phyloP scores from a whole-genome alignment of 1,140 invertebrate species.

The Metaphire vulgaris region DNA sequence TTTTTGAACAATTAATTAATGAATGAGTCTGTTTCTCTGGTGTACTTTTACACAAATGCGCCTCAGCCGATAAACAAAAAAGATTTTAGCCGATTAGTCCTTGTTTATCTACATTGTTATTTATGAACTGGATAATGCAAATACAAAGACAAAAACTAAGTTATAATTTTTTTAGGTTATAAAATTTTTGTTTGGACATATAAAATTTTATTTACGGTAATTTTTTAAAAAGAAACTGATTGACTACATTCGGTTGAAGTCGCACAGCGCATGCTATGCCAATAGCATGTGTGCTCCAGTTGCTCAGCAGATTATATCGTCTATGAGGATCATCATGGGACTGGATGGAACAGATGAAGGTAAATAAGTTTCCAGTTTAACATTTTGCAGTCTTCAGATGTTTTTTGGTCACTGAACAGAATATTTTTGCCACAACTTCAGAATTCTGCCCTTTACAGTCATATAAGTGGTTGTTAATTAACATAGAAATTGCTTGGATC shows the following conservation, averaged over 20 bases:
- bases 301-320: constrained; percentile 79
- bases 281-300: constrained; percentile 82
- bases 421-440: too few species aligned
- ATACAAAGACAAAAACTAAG: background rate
- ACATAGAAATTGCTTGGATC: too few species aligned
- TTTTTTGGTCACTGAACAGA: constrained; percentile 2
- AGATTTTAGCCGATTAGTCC: too few species aligned
- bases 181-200: background rate
- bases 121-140: too few species aligned
- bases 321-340: constrained; percentile 83
- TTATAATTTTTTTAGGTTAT: background rate
- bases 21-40: too few species aligned
- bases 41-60: too few species aligned
- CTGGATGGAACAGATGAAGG: constrained; percentile 62
- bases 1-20: too few species aligned
- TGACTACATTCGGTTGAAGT: constrained; percentile 68
- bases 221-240: constrained; percentile 64
- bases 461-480: too few species aligned
- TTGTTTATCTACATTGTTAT: too few species aligned
- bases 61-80: too few species aligned
- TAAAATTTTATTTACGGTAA: background rate
- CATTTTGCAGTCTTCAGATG: background rate
- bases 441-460: too few species aligned
- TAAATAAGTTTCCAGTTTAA: too few species aligned
- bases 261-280: constrained; percentile 81